These are phyloP conservation scores for Heterochromis multidens DNA, from an alignment of 2,113 vertebrate genomes.

Conservation along the genomic window DNA sequence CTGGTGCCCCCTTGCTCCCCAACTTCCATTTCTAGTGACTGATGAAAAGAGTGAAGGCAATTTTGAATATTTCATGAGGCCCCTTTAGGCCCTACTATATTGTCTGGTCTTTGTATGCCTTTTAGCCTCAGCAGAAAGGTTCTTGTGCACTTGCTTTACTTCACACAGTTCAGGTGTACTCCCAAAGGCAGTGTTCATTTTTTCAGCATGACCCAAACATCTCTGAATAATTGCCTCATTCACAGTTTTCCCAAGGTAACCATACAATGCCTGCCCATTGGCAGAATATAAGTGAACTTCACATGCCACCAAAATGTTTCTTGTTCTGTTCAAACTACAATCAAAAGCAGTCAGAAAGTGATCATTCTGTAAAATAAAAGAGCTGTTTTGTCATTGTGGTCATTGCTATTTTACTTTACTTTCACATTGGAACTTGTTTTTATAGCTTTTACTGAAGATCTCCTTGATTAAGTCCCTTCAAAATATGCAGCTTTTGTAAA, in stretches of 20 bases:
- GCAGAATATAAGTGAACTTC: background rate
- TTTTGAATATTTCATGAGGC: conserved; percentile 65
- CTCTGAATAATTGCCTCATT: background rate
- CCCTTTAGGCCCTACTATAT: conserved; percentile 6
- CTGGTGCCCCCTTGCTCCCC: background rate
- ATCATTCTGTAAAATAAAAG: background rate
- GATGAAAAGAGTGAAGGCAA: conserved; percentile 55
- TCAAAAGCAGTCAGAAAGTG: background rate
- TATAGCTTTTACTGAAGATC: background rate
- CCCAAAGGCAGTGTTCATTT: conserved; percentile 13
- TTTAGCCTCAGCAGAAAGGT: background rate
- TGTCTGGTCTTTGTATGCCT: conserved; percentile 12
- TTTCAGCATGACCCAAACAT: conserved; percentile 7
- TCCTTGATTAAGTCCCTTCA: background rate
- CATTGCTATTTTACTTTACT: background rate
- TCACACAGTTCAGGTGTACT: conserved; percentile 27
- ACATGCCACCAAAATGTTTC: background rate
- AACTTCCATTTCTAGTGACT: conserved; percentile 37
- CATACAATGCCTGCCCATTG: background rate
- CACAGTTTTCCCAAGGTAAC: background rate
- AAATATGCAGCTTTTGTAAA: background rate
- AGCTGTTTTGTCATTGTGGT: background rate
- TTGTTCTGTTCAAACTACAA: background rate
- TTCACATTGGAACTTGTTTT: background rate
- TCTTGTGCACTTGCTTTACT: conserved; percentile 29